Base-by-base conservation (phyloP, 2,888 invertebrate genomes). In the Diplolepis rosae region DNA sequence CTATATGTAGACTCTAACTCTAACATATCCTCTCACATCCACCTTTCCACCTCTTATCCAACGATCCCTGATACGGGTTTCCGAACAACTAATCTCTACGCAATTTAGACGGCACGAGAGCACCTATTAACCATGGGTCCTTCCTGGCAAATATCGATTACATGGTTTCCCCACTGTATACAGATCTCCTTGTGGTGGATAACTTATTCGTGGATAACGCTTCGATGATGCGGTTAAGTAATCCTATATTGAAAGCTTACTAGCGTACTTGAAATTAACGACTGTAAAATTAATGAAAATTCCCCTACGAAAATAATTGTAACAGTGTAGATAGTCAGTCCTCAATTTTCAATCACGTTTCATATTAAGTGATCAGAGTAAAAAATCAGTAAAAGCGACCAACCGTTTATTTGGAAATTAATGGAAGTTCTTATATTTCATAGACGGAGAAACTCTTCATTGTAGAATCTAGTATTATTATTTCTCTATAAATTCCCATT, bases 51-150 rank as follows among this genome's bases (percentile, higher is more conserved):
- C 66, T 50, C 68, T 71, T 35, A 71, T 28, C 72, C 32, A 7
- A n/a, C 48, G 65, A 39, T 48, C 66, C 30, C 13, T 22, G 30
- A 67, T 45, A 52, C 50, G 35, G 61, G 65, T 51, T 68, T 68
- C 65, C 50, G 32, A 61, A 52, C 69, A 72, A 74, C 73, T 77
- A 76, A 77, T 74, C 74, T 74, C 76, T 80, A 80, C 83, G 82
- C 84, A 85, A 84, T 86, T 86, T 85, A 83, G 83, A 79, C 80
- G 78, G 81, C 82, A 80, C 72, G 78, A 80, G 79, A 78, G 77
- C 80, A 75, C 81, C 83, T 81, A 83, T 84, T 74, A 76, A 71
- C 71, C 68, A 65, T 74, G 66, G 70, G 73, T 76, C 74, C 72
- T 73, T 68, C 50, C 15, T 66, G 66, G 50, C 18, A 70, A 66